Conservation (phyloP, 2,888 invertebrate species). For the Ennomos quercinarius region DNA sequence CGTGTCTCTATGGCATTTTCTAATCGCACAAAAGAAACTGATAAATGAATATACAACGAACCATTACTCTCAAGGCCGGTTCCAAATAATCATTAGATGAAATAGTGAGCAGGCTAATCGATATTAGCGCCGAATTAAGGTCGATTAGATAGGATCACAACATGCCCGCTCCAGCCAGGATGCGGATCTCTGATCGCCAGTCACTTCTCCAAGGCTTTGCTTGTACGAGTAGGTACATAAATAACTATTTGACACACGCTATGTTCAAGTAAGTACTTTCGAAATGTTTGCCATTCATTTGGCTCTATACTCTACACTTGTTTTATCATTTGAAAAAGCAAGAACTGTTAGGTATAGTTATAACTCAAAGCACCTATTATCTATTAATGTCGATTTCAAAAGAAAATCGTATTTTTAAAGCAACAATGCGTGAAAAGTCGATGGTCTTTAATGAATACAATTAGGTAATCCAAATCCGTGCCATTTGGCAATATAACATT, state of each 20-base stretch:
- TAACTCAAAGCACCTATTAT: too few relatives aligned
- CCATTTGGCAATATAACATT: too few relatives aligned
- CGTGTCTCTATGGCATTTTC: too few relatives aligned
- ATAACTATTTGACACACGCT: slow-evolving; percentile 62
- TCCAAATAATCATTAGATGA: too few relatives aligned
- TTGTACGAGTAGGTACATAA: slow-evolving; percentile 30
- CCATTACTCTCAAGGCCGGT: too few relatives aligned
- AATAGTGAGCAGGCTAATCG: slow-evolving; percentile 6
- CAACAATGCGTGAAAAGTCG: too few relatives aligned
- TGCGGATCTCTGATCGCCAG: slow-evolving; percentile 69
- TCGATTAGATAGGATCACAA: slow-evolving; percentile 15
- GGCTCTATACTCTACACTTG: slow-evolving; percentile 15
- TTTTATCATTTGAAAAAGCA: not conserved
- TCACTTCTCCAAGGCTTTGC: slow-evolving; percentile 73
- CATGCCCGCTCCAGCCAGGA: slow-evolving; percentile 53
- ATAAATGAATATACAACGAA: too few relatives aligned
- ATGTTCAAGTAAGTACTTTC: slow-evolving; percentile 69
- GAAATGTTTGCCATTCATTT: slow-evolving; percentile 55
- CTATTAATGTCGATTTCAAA: too few relatives aligned
- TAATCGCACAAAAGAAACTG: too few relatives aligned
- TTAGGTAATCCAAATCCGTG: too few relatives aligned
- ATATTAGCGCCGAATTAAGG: slow-evolving; percentile 7
- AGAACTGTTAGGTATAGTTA: not conserved
- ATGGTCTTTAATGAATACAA: too few relatives aligned
- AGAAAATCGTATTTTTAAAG: too few relatives aligned